Percentiles rank a stretch among this genome's conserved stretches.
Evolutionary conservation across 2,888 invertebrate genomes (phyloP).

Genomic region (Acanthopleura granulata): DNA sequence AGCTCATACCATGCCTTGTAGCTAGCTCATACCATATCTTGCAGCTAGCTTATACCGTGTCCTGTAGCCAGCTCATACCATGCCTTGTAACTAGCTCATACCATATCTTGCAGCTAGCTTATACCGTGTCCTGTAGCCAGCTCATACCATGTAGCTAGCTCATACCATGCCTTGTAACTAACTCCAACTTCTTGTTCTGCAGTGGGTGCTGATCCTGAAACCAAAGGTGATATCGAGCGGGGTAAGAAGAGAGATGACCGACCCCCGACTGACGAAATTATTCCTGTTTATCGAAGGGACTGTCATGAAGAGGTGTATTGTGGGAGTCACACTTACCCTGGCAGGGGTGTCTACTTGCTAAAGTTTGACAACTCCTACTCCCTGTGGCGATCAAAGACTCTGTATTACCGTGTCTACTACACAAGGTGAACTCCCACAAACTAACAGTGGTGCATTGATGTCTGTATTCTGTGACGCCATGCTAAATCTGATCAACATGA

Average conservation of each 20-base stretch:
- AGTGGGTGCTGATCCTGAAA: constrained; percentile 27
- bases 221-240: constrained; percentile 77
- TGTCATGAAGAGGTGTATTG: constrained; percentile 97
- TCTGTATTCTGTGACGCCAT: too few relatives aligned
- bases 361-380: constrained; percentile 99
- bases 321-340: constrained; percentile 97
- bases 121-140: too few relatives aligned
- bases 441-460: too few relatives aligned
- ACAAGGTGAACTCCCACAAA: constrained; percentile 72
- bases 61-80: too few relatives aligned
- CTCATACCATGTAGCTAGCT: too few relatives aligned
- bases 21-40: too few relatives aligned
- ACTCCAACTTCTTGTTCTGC: background rate
- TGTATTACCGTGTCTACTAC: constrained; percentile 99
- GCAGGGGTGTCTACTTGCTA: constrained; percentile 95
- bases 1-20: too few relatives aligned
- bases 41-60: too few relatives aligned
- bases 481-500: too few relatives aligned
- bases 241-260: constrained; percentile 65
- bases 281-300: constrained; percentile 95
- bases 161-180: too few relatives aligned
- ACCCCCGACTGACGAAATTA: constrained; percentile 85
- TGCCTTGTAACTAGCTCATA: too few relatives aligned
- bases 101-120: too few relatives aligned
- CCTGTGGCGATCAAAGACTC: constrained; percentile 98